Evolutionary conservation across 1,140 invertebrate genomes (phyloP), one percentile per base, ranked within the genome.

Genomic region (Anthonomus grandis): DNA sequence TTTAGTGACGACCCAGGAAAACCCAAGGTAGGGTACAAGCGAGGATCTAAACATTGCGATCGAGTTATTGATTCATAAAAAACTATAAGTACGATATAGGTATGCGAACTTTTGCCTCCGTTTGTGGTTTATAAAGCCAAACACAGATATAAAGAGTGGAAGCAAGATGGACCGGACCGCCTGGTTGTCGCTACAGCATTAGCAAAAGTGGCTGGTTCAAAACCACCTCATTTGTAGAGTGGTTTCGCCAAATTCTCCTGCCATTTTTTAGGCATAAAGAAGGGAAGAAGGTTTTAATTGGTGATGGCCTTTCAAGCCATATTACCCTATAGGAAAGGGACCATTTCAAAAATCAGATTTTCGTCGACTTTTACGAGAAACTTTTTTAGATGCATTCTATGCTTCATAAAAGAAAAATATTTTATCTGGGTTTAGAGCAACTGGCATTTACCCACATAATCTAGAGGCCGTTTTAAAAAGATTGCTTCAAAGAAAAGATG

Each of bases 301-400:
- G 22, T 24, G 50, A 53, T 21, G 44, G 44, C 27, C 21, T 53
- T 6, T 53, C 50, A 9, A 4, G 18, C 31, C 50, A 53, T 23
- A 53, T 53, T 23, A 25, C 37, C 8, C 9, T 42, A 36, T 19
- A 49, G 37, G 17, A 49, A 49, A 17, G 25, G 47, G 27, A 13
- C 13, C 47, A 13, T 31, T 49, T 17, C 47, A 31, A 21, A 49
- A 49, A 34, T 49, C 47, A 2, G 47, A 49, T 17, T 49, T 49
- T 36, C 47, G n/a, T 2, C 9, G 9, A 34, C 15, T 49, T 3
- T n/a, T 49, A 49, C 1, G 17, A 12, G 2, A 2, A 23, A 46
- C 2, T n/a, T n/a, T n/a, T n/a, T n/a, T n/a, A n/a, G n/a, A n/a
- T 46, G 21, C 2, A 4, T 3, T 46, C 1, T 2, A 46, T 13